Evolutionary conservation across 2,797 vertebrate species (phyloP).

Genomic region (Acipenser transmontanus): DNA sequence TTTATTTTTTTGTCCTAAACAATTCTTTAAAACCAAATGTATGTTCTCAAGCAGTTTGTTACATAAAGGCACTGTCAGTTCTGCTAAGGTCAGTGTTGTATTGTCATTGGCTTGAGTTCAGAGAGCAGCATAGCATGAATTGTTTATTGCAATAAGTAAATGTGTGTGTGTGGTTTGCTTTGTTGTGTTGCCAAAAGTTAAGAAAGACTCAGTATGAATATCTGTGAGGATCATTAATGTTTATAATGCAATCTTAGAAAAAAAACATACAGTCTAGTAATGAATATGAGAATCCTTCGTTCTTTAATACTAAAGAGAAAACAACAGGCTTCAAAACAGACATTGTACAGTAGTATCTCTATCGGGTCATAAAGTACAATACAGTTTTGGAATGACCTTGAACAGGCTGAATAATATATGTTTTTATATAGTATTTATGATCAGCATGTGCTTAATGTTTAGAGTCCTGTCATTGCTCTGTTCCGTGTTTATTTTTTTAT

Average conservation of each 20-base stretch:
- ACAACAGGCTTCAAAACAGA: slow-evolving; percentile 7
- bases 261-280: not conserved
- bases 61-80: not conserved
- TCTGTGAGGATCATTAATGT: slow-evolving; percentile 6
- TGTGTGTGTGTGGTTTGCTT: slow-evolving; percentile 3
- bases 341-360: not conserved
- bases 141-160: slow-evolving; percentile 18
- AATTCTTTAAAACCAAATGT: too few species aligned
- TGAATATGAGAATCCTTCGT: slow-evolving; percentile 8
- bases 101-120: slow-evolving; percentile 16
- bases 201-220: slow-evolving; percentile 9
- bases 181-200: slow-evolving; percentile 13
- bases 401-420: too few species aligned
- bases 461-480: too few species aligned
- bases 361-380: too few species aligned
- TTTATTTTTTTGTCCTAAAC: too few species aligned
- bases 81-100: slow-evolving; percentile 25
- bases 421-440: too few species aligned
- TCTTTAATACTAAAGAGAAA: not conserved
- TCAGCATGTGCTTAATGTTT: too few species aligned
- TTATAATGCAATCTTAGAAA: slow-evolving; percentile 2
- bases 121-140: slow-evolving; percentile 14
- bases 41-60: too few species aligned
- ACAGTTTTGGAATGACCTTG: too few species aligned
- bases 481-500: too few species aligned